phyloP scores from a whole-genome alignment of 2,797 vertebrate genomes.

The Margarornis squamiger region DNA sequence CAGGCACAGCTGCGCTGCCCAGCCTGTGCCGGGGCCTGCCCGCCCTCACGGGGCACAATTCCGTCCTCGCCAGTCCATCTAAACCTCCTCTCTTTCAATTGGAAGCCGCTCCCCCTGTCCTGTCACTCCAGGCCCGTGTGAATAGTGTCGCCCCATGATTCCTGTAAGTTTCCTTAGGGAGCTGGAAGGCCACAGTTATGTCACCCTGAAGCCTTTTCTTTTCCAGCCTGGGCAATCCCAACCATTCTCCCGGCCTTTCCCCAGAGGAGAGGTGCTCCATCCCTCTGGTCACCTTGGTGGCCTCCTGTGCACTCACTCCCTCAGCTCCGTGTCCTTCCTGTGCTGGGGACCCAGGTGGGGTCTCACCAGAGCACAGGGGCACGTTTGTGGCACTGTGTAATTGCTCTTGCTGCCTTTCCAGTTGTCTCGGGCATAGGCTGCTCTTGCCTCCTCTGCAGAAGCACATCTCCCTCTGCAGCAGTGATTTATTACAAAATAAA shows the following conservation, averaged over 20 bases:
- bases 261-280: neutral
- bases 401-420: neutral
- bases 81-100: neutral
- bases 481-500: neutral
- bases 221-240: neutral
- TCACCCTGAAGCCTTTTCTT: neutral
- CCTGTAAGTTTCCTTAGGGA: neutral
- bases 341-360: neutral
- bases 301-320: neutral
- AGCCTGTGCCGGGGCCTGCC: no score
- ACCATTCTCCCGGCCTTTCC: neutral
- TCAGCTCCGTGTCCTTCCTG: neutral
- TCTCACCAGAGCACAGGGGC: neutral
- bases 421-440: neutral
- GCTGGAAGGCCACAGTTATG: accelerated
- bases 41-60: neutral
- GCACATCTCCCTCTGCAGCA: neutral
- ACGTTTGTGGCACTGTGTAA: accelerated
- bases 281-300: neutral
- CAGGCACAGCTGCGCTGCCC: no score
- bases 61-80: no score
- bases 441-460: neutral
- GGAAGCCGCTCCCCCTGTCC: neutral
- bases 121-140: neutral
- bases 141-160: neutral